A percentile compares a stretch with the other conserved stretches of the same genome.
These are phyloP conservation scores for Salvelinus alpinus DNA, from an alignment of 2,113 vertebrate genomes.

Conservation along the genomic window DNA sequence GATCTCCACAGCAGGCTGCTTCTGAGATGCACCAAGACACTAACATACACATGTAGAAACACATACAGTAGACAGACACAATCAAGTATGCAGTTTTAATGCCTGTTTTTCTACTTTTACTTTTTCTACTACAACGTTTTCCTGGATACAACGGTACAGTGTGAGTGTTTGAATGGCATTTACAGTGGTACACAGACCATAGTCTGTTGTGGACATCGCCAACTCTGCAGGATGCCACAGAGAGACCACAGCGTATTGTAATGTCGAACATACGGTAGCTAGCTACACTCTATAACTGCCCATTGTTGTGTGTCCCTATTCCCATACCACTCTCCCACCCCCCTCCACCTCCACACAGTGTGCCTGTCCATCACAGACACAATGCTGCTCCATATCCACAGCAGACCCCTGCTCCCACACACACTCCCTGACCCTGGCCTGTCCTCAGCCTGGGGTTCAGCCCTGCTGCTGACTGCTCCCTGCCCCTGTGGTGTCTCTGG, in stretches of 20 bases:
- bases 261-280: conserved; percentile 11
- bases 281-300: conserved; percentile 15
- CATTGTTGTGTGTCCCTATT: conserved; percentile 27
- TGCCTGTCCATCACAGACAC: conserved; percentile 27
- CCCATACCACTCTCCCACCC: conserved; percentile 36
- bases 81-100: too few relatives aligned
- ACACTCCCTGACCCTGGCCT: conserved; percentile 25
- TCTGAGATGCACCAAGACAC: background rate
- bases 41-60: background rate
- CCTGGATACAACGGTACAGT: background rate
- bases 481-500: conserved; percentile 14
- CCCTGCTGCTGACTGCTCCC: background rate
- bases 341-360: too few relatives aligned
- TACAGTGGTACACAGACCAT: conserved; percentile 18
- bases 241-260: conserved; percentile 37
- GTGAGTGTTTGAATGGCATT: background rate
- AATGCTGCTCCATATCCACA: conserved; percentile 4
- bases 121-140: background rate
- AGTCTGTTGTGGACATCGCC: conserved; percentile 12
- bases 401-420: conserved; percentile 24
- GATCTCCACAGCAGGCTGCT: conserved; percentile 24
- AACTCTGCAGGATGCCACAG: conserved; percentile 14
- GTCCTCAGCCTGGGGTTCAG: background rate
- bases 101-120: background rate
- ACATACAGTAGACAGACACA: too few relatives aligned